Evolutionary conservation across 2,888 invertebrate species (phyloP), one percentile per base, ranked within the genome.

Genomic region (Gisinianus flammeolus): DNA sequence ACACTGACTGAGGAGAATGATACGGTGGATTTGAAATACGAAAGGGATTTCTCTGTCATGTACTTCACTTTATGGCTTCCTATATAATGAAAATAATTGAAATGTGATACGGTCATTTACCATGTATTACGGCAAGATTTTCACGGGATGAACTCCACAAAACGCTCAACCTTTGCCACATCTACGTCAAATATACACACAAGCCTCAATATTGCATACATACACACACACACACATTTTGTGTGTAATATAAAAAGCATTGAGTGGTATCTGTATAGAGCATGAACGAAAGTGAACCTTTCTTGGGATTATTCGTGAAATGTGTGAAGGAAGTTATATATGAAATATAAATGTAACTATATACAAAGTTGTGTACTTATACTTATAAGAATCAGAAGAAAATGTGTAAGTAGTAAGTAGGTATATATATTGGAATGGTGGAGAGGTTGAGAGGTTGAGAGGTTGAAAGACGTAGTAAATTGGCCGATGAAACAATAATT

Each of bases 401-500:
- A 44, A 8, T 44, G 16, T 44, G 52, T 16, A 8, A 35, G 8
- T 24, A 64, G 64, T 28, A 64, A 3, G 26, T 16, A 64, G 64
- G 12, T 12, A 26, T n/a, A 24, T 10, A n/a, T 67, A 33, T 33
- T n/a, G 30, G 30, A 33, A 31, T 3, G 8, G 33, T 66, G 19
- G 19, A 28, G 16, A 64, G 26, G 16, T 66, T 28, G 26, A 19
- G 12, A 66, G 10, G 8, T 52, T 28, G 35, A 70, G 64, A 16
- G 24, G 33, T n/a, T 26, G 33, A 67, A n/a, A 35, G 31, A 67
- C 30, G 52, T 44, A 33, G n/a, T 67, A 67, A 67, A 33, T 67
- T 67, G 19, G 67, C 67, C 67, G 33, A 52, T 70, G 70, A 71
- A 77, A 66, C 30, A 73, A 67, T 56, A 68, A 68, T 78, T 78